Conservation (phyloP, 2,113 vertebrate genomes). For the Nyctereutes procyonoides region DNA sequence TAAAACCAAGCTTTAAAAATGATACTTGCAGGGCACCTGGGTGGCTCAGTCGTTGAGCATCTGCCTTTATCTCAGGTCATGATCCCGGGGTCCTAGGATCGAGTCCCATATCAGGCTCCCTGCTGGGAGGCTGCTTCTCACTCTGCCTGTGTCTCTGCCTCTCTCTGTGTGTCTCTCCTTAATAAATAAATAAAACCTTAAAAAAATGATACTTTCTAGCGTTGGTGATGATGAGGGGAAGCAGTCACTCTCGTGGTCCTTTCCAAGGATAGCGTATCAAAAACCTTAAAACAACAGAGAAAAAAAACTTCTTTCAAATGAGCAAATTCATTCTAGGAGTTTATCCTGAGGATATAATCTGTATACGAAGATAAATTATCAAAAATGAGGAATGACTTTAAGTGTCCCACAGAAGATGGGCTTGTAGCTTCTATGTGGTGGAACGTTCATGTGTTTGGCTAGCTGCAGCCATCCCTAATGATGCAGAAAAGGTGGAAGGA, state of each 20-base stretch:
- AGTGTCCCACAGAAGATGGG: fast-evolving
- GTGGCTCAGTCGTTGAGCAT: no score
- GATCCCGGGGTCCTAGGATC: no score
- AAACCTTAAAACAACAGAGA: neutral
- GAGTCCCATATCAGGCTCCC: no score
- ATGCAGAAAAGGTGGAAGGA: no score
- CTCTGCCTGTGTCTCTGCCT: no score
- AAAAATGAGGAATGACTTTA: no score
- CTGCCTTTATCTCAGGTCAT: no score
- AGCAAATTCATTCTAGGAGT: neutral
- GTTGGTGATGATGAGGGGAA: no score
- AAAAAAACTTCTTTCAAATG: neutral
- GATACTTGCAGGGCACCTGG: neutral
- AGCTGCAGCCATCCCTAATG: neutral
- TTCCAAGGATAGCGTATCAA: neutral
- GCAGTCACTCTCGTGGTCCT: fast-evolving
- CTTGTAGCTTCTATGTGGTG: neutral
- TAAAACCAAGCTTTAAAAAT: neutral
- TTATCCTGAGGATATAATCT: neutral
- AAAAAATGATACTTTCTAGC: neutral
- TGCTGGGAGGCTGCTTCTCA: no score
- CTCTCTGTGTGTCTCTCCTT: no score
- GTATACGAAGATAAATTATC: neutral
- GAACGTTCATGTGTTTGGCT: fast-evolving
- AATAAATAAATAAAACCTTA: neutral